A percentile compares a stretch with the other conserved stretches of the same genome.
Evolutionary conservation across 2,113 vertebrate genomes (phyloP).

Genomic region (Sinosuthora webbiana): DNA sequence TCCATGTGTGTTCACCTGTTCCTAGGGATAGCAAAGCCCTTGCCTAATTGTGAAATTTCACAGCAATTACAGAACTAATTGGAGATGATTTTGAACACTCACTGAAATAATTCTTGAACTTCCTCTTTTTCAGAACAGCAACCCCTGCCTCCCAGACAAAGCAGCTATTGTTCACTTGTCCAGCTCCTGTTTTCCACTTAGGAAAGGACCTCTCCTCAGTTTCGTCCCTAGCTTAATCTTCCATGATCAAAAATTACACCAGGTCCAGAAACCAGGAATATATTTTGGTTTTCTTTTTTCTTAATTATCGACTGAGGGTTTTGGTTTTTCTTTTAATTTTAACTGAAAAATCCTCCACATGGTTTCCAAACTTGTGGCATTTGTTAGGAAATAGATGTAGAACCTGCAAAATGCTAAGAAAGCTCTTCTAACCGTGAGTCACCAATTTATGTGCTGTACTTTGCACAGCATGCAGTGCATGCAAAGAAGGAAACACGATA

Average conservation of each 20-base stretch:
- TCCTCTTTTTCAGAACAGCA: background rate
- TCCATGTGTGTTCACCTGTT: background rate
- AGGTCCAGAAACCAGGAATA: background rate
- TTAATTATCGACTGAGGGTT: background rate
- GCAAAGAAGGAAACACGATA: background rate
- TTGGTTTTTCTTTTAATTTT: background rate
- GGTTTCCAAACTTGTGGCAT: slow-evolving; percentile 18
- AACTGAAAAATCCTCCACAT: background rate
- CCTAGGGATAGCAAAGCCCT: background rate
- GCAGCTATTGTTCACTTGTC: background rate
- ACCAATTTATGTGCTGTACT: background rate
- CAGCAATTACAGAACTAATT: background rate
- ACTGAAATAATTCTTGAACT: background rate
- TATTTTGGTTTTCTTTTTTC: background rate
- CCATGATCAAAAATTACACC: background rate
- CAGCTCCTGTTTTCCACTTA: background rate
- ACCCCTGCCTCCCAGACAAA: background rate
- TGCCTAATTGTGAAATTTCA: background rate
- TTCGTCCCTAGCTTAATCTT: background rate
- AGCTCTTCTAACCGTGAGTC: background rate
- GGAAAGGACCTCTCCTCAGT: background rate
- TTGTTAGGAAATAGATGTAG: slow-evolving; percentile 6
- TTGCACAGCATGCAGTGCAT: background rate
- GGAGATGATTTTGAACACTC: background rate
- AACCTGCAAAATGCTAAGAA: background rate